A percentile compares a stretch with the other conserved stretches of the same genome.
phyloP scores from a whole-genome alignment of 2,888 invertebrate species.

The Pseudococcus longispinus region DNA sequence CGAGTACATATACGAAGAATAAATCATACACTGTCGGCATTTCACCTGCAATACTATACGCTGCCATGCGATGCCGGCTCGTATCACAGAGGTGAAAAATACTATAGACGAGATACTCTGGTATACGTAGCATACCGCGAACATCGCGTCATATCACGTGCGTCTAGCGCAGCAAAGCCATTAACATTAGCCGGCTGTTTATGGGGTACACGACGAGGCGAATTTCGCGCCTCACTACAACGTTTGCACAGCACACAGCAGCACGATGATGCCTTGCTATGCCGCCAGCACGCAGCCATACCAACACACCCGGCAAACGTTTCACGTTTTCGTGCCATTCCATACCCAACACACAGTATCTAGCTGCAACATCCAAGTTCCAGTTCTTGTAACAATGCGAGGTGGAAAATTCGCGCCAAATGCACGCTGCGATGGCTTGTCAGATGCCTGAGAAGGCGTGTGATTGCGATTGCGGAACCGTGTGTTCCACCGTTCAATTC shows the following conservation, averaged over 20 bases:
- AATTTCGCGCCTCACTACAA: background rate
- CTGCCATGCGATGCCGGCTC: background rate
- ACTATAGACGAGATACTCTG: background rate
- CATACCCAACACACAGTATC: background rate
- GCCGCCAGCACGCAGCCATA: background rate
- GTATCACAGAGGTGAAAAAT: background rate
- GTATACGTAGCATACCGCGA: background rate
- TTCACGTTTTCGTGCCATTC: background rate
- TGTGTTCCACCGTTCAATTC: background rate
- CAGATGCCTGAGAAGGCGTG: background rate
- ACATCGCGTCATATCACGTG: background rate
- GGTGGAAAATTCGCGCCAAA: constrained; percentile 8
- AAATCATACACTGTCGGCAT: background rate
- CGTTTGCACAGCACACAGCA: background rate
- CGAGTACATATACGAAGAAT: background rate
- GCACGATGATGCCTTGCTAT: background rate
- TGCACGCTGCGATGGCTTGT: background rate
- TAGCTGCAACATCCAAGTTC: background rate
- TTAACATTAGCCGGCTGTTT: background rate
- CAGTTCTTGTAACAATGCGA: background rate
- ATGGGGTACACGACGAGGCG: background rate
- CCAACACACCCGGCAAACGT: background rate
- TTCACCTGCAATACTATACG: background rate
- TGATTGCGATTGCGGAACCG: background rate
- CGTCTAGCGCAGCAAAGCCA: constrained; percentile 11